Evolutionary conservation across 2,113 vertebrate species (phyloP).

Genomic region (Todiramphus saurophagus): DNA sequence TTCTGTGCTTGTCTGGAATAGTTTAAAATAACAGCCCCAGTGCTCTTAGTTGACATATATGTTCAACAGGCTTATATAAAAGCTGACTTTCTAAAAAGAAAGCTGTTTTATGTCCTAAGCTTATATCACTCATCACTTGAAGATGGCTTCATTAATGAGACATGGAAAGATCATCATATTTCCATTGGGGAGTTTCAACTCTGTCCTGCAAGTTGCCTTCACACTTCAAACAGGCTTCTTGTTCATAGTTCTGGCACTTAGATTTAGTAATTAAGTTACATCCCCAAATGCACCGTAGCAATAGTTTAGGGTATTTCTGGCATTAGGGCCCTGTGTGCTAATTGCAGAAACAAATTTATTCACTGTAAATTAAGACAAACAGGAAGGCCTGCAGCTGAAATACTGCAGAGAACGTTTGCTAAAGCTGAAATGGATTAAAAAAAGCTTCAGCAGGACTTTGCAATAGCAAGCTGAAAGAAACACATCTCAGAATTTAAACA

Average conservation of each 20-base stretch:
- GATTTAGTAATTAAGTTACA: slow-evolving; percentile 22
- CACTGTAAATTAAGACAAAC: slow-evolving; percentile 31
- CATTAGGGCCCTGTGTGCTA: background rate
- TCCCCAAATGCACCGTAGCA: background rate
- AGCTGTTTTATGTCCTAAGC: background rate
- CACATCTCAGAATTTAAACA: background rate
- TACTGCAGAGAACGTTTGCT: slow-evolving; percentile 19
- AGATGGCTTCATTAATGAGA: background rate
- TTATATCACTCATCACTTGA: background rate
- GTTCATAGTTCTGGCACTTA: background rate
- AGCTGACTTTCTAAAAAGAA: background rate
- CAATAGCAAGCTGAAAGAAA: background rate
- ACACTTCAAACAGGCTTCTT: background rate
- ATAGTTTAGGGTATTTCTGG: slow-evolving; percentile 22
- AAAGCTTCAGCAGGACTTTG: slow-evolving; percentile 1
- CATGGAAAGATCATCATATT: background rate
- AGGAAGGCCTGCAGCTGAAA: slow-evolving; percentile 14
- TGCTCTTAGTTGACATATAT: background rate
- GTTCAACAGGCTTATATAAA: background rate
- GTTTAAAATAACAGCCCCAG: background rate
- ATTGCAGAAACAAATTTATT: slow-evolving; percentile 53
- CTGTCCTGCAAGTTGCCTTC: background rate
- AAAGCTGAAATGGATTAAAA: background rate
- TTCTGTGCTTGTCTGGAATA: background rate
- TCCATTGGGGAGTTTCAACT: background rate